phyloP scores from a whole-genome alignment of 1,140 invertebrate species.

The Hormaphis cornu region DNA sequence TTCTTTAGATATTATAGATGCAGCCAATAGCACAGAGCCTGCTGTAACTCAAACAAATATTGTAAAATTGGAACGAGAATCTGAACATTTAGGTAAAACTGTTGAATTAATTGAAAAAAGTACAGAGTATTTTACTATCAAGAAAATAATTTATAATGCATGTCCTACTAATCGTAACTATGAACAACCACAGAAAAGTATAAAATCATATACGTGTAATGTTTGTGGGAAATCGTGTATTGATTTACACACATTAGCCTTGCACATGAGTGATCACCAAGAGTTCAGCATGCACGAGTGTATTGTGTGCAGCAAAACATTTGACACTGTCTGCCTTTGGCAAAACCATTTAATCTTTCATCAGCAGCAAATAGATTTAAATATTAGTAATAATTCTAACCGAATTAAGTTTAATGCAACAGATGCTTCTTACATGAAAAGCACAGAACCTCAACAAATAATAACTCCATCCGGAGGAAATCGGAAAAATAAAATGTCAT shows the following conservation, averaged over 20 bases:
- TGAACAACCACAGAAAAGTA: background rate
- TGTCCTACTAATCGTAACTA: background rate
- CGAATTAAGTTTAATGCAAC: background rate
- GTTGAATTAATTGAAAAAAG: too few relatives aligned
- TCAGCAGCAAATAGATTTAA: background rate
- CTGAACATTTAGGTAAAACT: too few relatives aligned
- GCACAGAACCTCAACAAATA: background rate
- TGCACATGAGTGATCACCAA: background rate
- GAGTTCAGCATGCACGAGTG: background rate
- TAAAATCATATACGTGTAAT: background rate
- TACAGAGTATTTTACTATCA: too few relatives aligned
- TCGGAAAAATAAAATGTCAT: background rate
- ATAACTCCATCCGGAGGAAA: background rate
- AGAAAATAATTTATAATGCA: background rate
- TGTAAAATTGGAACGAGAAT: too few relatives aligned
- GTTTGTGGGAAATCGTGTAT: background rate
- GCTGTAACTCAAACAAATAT: too few relatives aligned
- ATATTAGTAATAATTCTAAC: background rate
- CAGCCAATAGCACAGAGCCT: too few relatives aligned
- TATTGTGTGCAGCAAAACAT: background rate
- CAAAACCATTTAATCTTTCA: background rate
- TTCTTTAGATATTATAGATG: too few relatives aligned
- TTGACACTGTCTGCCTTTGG: background rate
- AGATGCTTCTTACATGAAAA: background rate
- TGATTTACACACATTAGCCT: background rate